Evolutionary conservation across 2,797 vertebrate species (phyloP).

Genomic region (Cygnus olor): DNA sequence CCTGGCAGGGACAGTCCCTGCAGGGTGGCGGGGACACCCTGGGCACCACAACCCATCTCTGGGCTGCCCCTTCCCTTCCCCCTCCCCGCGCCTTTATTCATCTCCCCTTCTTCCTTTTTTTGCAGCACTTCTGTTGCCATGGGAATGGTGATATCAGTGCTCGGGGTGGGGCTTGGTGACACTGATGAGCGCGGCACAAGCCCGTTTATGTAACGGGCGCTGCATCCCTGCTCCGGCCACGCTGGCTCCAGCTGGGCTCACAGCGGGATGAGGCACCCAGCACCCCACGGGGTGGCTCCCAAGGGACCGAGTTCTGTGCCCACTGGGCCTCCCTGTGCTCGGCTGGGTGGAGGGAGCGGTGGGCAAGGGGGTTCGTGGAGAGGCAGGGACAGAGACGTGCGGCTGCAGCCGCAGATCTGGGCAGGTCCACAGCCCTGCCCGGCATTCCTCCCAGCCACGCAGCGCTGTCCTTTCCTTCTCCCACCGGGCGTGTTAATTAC

Average conservation of each 20-base stretch:
- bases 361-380: too few relatives aligned
- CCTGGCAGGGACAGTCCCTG: background rate
- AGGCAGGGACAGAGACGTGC: background rate
- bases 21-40: too few relatives aligned
- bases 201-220: background rate
- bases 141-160: slow-evolving; percentile 22
- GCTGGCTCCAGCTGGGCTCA: too few relatives aligned
- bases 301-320: background rate
- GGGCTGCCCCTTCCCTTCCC: background rate
- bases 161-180: background rate
- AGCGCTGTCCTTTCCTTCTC: background rate
- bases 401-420: background rate
- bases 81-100: background rate
- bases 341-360: background rate
- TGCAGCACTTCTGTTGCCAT: slow-evolving; percentile 20
- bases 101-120: background rate
- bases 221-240: background rate
- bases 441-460: background rate
- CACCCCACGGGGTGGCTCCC: too few relatives aligned
- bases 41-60: too few relatives aligned
- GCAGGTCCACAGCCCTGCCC: background rate
- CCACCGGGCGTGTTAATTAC: background rate
- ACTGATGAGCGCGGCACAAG: background rate
- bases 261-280: background rate
- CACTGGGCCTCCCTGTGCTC: background rate